Conservation (phyloP, 1,140 invertebrate genomes). For the Drosophila pandora region DNA sequence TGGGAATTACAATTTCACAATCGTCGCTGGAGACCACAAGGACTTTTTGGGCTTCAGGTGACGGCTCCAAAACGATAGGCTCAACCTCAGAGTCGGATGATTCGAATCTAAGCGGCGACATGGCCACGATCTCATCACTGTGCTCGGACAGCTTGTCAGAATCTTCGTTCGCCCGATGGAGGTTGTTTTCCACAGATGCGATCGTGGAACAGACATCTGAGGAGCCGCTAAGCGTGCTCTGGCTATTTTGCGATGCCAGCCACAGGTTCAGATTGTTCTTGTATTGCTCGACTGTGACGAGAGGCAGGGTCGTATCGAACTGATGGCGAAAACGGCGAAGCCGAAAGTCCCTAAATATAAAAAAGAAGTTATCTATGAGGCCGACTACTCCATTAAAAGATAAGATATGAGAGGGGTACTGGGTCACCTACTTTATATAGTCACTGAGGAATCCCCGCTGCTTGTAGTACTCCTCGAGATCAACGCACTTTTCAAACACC, state of each 20-base stretch:
- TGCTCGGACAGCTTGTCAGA: constrained; percentile 53
- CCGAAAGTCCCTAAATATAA: constrained; percentile 64
- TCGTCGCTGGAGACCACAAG: constrained; percentile 65
- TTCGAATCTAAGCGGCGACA: constrained; percentile 74
- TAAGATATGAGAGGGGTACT: not conserved
- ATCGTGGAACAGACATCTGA: constrained; percentile 54
- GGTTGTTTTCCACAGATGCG: constrained; percentile 50
- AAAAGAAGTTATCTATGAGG: not conserved
- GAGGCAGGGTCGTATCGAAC: constrained; percentile 64
- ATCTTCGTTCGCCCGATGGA: constrained; percentile 12
- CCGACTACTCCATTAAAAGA: not conserved
- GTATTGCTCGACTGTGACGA: constrained; percentile 67
- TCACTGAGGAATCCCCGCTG: constrained; percentile 76
- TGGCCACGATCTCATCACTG: constrained; percentile 65
- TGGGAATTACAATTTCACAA: constrained; percentile 54
- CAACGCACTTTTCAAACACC: constrained; percentile 63
- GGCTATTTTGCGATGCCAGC: constrained; percentile 60
- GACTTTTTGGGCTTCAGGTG: constrained; percentile 5
- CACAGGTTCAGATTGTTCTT: constrained; percentile 63
- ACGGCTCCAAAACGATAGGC: not conserved
- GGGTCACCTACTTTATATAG: constrained; percentile 70
- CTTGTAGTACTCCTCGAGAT: constrained; percentile 79
- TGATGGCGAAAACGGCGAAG: constrained; percentile 78
- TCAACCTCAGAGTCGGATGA: constrained; percentile 70
- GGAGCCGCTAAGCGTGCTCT: constrained; percentile 57